Evolutionary conservation across 2,888 invertebrate species (phyloP), one percentile per base, ranked within the genome.

Genomic region (Thera britannica): DNA sequence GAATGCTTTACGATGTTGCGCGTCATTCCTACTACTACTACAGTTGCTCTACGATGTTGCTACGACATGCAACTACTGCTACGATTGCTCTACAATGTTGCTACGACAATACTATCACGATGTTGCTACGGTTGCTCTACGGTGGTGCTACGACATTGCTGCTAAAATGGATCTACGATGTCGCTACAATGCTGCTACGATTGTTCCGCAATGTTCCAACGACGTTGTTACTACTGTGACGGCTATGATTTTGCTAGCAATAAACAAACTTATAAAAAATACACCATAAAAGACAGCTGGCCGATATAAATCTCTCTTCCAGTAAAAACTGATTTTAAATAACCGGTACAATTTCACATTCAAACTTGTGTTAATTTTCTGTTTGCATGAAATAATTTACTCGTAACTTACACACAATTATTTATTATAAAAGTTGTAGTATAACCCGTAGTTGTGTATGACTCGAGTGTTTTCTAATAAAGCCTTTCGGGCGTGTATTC

Each of bases 401-500:
- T 41, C 7, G 7, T 4, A 59, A 8, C 51, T 9, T 23, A 23
- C 23, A 34, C 48, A 49, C 44, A 58, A 12, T 65, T 60, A 62
- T 3, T 41, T 38, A 38, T 38, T 52, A 61, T 62, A 58, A 48
- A 36, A 46, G 58, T 61, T 44, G 8, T 82, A 79, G 83, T 83
- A 81, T 81, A 75, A 83, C 78, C 79, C 9, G 79, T 9, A 9
- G 8, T 7, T 9, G 8, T 78, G 75, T 76, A 76, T 76, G 76
- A 83, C 81, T 81, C 80, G 83, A 87, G 83, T 85, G 77, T 83
- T 86, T 86, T 83, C 79, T 81, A 87, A 86, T 85, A 86, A 87
- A 86, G 81, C 79, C 79, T 85, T 86, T 84, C 81, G 76, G 75
- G 86, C 85, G 81, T 81, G 84, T 87, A 88, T 89, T 89, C 88